Base-by-base conservation (phyloP, 2,888 invertebrate species). In the Drosophila falleni region DNA sequence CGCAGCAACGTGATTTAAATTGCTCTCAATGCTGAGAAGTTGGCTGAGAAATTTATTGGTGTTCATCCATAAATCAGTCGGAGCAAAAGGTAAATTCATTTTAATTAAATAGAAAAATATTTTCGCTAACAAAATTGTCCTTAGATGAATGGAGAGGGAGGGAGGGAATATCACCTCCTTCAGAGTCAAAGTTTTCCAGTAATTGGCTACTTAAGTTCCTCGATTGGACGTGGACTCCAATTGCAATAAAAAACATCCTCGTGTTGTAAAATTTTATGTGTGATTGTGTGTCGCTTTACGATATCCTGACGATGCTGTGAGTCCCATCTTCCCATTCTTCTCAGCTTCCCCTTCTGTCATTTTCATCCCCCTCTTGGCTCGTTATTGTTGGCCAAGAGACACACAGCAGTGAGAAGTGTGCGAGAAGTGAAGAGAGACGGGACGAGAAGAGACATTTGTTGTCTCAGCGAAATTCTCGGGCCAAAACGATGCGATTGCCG, bases 81-180 rank as follows among this genome's bases (percentile, higher is more conserved):
- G 8, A 23, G 23, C 1, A 72, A 84, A 86, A 85, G 88, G 84
- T 85, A 83, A 84, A 85, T 85, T 88, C 80, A 82, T 88, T 84
- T 85, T 85, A 85, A 86, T 87, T 89, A 86, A 89, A 87, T 87
- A 86, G 87, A 89, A 86, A 87, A 86, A 89, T 86, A 84, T 88
- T 89, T 87, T 79, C 59, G 73, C 73, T 78, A 84, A 77, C 86
- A 23, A 81, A 87, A 82, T 65, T 69, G 58, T 54, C 50, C 26
- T 15, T n/a, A n/a, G 15, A 31, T 19, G 59, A 69, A 67, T 67
- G 69, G 71, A 5, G 5, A 26, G 26, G 29, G 29, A 29, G 5
- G 29, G 8, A 64, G 8, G 71, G 75, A 70, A 78, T 65, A 76
- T 65, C 74, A 35, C 13, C 13, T 35, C 35, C 35, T 35, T 35